A percentile compares a stretch with the other conserved stretches of the same genome.
Evolutionary conservation across 1,140 invertebrate genomes (phyloP).

Genomic region (Probaryconus sp.): DNA sequence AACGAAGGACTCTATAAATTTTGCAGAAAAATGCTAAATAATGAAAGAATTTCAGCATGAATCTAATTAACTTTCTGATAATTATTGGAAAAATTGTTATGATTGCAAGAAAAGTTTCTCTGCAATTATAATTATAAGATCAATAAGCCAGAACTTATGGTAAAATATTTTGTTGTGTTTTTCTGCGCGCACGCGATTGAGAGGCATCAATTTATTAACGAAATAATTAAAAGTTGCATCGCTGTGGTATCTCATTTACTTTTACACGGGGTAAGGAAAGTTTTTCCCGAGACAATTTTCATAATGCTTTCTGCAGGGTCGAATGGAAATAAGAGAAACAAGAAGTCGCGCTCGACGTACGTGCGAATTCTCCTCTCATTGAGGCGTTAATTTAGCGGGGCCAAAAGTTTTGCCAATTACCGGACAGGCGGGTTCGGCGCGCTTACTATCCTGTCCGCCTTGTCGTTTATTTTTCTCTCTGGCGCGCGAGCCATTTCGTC

Average conservation of each 20-base stretch:
- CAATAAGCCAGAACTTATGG: too few species aligned
- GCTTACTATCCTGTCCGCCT: slow-evolving; percentile 17
- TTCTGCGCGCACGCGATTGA: too few species aligned
- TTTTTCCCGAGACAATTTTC: neutral
- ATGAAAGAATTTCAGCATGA: too few species aligned
- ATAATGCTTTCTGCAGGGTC: neutral
- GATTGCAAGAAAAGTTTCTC: too few species aligned
- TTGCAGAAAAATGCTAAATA: too few species aligned
- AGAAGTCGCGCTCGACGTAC: neutral
- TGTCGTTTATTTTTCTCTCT: slow-evolving; percentile 59
- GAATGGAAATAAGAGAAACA: neutral
- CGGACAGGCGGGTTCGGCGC: neutral
- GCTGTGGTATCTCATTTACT: neutral
- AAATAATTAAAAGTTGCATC: neutral
- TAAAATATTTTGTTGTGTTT: too few species aligned
- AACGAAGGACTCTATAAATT: too few species aligned
- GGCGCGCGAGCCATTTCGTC: slow-evolving; percentile 23
- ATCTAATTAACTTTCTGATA: too few species aligned
- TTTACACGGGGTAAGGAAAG: neutral
- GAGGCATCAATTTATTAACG: too few species aligned
- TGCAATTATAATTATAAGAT: too few species aligned
- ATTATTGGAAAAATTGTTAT: too few species aligned
- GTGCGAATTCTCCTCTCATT: neutral
- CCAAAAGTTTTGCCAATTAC: slow-evolving; percentile 43
- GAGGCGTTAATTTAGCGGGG: slow-evolving; percentile 28